A percentile compares a stretch with the other conserved stretches of the same genome.
phyloP scores from a whole-genome alignment of 1,140 invertebrate genomes.

The Druon quercuslanigerum region DNA sequence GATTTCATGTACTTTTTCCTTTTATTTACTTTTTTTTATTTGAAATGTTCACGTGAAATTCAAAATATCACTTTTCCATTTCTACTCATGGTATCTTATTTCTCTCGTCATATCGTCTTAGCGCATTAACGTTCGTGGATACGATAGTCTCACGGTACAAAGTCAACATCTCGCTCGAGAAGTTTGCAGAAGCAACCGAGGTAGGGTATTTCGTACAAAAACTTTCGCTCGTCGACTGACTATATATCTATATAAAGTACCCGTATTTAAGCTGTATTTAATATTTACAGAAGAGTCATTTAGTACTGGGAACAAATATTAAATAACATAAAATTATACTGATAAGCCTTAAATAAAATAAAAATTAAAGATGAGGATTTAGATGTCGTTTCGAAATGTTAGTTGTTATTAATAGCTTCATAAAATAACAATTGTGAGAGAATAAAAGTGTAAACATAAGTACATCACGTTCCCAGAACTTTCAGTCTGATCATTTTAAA shows the following conservation, averaged over 20 bases:
- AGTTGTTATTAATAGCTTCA: too few species aligned
- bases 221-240: neutral
- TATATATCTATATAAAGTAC: neutral
- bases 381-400: too few species aligned
- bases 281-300: too few species aligned
- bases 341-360: too few species aligned
- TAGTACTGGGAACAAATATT: too few species aligned
- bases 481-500: too few species aligned
- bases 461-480: too few species aligned
- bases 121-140: conserved; percentile 22
- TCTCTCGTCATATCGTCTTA: conserved; percentile 19
- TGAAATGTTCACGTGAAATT: neutral
- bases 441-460: too few species aligned
- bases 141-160: conserved; percentile 9
- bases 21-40: conserved; percentile 1
- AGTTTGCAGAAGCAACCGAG: conserved; percentile 11
- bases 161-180: conserved; percentile 14
- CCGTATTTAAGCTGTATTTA: too few species aligned
- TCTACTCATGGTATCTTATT: conserved; percentile 20
- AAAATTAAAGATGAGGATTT: too few species aligned
- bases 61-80: conserved; percentile 1
- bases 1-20: neutral
- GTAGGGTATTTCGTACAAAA: conserved; percentile 4
- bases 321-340: too few species aligned
- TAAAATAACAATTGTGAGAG: too few species aligned